A percentile compares a stretch with the other conserved stretches of the same genome.
phyloP scores from a whole-genome alignment of 2,797 vertebrate species.

The Oceanodroma leucorhoa region DNA sequence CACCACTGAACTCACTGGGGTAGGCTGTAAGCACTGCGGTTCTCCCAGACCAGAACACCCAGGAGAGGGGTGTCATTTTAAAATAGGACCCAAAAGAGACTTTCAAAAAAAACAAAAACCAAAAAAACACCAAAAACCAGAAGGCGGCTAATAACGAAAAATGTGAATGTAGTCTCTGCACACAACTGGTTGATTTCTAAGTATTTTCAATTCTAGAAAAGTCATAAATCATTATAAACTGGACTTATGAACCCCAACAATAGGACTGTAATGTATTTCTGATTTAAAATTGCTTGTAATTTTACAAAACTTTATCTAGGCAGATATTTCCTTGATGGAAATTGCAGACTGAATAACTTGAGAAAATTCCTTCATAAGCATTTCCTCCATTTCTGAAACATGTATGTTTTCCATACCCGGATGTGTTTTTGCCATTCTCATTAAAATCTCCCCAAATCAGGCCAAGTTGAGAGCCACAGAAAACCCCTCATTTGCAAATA shows the following conservation, averaged over 20 bases:
- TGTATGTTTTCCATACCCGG: not conserved
- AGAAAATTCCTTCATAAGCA: not conserved
- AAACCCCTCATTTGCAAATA: not conserved
- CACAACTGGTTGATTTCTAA: not conserved
- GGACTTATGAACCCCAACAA: not conserved
- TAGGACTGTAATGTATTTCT: not conserved
- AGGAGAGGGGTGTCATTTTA: not conserved
- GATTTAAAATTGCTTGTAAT: not conserved
- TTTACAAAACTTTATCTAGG: not conserved
- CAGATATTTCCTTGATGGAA: not conserved
- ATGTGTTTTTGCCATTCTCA: not conserved
- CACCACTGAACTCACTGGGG: not conserved
- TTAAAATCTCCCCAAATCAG: not conserved
- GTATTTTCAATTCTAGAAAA: not conserved
- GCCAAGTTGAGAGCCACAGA: not conserved
- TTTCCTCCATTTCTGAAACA: conserved; percentile 5
- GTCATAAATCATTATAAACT: not conserved
- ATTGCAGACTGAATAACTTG: not conserved
- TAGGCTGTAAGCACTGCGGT: not conserved
- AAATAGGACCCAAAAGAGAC: not conserved
- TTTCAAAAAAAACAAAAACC: not conserved
- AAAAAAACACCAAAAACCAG: not conserved
- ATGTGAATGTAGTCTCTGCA: not conserved
- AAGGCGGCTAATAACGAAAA: not conserved
- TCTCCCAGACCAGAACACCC: not conserved